Evolutionary conservation across 2,113 vertebrate species (phyloP), one percentile per base, ranked within the genome.

Genomic region (Oostethus manadensis): DNA sequence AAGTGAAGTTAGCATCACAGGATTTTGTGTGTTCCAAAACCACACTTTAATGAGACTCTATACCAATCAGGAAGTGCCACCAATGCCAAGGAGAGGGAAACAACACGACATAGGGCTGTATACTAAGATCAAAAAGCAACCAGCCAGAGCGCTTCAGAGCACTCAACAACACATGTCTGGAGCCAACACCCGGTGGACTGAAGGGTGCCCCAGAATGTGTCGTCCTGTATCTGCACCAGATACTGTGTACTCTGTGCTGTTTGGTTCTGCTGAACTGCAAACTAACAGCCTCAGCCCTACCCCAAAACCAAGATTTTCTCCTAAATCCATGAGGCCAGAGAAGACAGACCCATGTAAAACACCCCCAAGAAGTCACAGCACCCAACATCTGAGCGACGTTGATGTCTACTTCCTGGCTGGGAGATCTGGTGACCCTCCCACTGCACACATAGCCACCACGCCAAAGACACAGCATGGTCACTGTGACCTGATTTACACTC

Each of bases 331-430:
- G 13, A 84, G 66, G 55, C 82, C 61, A 8, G 69, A 74, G 10
- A 73, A 15, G 7, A 64, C 57, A 9, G 40, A 65, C 1, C 23
- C 26, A 1, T 15, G 58, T 68, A 70, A 50, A n/a, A 48, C 59
- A 38, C 11, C 46, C 0, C 23, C 46, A 46, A 71, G 69, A 67
- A 83, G 68, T 53, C 62, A 71, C 73, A 84, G 79, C 64, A 48
- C 60, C 59, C 85, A 87, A 33, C 6, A 65, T 51, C 64, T 69
- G 44, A 57, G 10, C 7, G 51, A 76, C 33, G 8, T 8, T 4
- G 62, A 62, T 0, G 20, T 87, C 17, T 89, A 90, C 67, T 75
- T 86, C 23, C 70, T 88, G 56, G 86, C 83, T 4, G 80, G 85
- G 17, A 58, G 50, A 33, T 53, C 74, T 0, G 26, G 56, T 8